Evolutionary conservation across 1,140 invertebrate species (phyloP).

Genomic region (Atopsyche davidsoni): DNA sequence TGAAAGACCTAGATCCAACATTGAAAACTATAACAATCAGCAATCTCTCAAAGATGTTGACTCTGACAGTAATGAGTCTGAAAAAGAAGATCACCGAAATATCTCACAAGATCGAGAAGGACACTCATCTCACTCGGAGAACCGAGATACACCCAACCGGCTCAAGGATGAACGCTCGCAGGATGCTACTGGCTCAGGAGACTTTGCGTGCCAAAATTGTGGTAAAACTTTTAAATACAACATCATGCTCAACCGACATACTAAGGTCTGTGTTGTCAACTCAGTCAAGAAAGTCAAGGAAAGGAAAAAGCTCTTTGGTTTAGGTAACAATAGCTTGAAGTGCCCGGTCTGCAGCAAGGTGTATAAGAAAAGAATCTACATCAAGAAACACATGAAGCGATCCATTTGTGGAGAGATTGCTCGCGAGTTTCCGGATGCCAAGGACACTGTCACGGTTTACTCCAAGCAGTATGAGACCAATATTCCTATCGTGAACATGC

Average conservation of each 20-base stretch:
- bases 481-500: no score
- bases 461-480: no score
- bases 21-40: constrained; percentile 13
- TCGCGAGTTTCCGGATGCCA: constrained; percentile 10
- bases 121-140: neutral
- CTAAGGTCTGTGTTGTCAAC: no score
- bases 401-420: constrained; percentile 18
- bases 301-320: no score
- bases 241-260: constrained; percentile 39
- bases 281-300: no score
- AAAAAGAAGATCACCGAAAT: neutral
- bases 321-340: no score
- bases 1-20: constrained; percentile 11
- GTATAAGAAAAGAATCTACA: constrained; percentile 22
- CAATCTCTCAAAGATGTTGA: constrained; percentile 14
- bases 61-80: constrained; percentile 5
- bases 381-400: constrained; percentile 18
- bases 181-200: constrained; percentile 30
- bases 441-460: no score
- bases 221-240: constrained; percentile 43
- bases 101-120: neutral
- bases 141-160: neutral
- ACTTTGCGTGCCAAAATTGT: constrained; percentile 39
- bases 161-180: constrained; percentile 1
- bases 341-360: constrained; percentile 22